A percentile compares a stretch with the other conserved stretches of the same genome.
Conservation (phyloP, 2,113 vertebrate genomes). For the Taurulus bubalis region DNA sequence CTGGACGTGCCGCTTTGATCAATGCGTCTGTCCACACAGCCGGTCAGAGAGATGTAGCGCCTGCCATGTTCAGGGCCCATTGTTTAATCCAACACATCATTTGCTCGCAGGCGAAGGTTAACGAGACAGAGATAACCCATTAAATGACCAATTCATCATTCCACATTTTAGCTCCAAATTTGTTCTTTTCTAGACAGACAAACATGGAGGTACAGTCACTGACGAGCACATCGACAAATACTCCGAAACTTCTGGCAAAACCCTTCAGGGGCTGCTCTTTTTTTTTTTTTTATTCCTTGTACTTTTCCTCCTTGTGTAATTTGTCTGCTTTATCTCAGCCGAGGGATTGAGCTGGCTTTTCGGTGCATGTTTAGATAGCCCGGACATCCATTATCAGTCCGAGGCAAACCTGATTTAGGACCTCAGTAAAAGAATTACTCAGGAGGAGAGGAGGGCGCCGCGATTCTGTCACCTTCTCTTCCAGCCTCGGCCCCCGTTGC, state of each 20-base stretch:
- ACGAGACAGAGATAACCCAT: slow-evolving; percentile 60
- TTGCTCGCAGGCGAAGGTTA: slow-evolving; percentile 70
- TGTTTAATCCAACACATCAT: slow-evolving; percentile 69
- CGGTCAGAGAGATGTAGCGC: slow-evolving; percentile 55
- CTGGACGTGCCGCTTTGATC: slow-evolving; percentile 67
- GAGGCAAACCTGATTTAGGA: slow-evolving; percentile 69
- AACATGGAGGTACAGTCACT: background rate
- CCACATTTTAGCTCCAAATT: slow-evolving; percentile 18
- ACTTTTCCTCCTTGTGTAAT: slow-evolving; percentile 50
- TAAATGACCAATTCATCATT: slow-evolving; percentile 63
- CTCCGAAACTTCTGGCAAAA: slow-evolving; percentile 24
- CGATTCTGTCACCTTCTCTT: slow-evolving; percentile 48
- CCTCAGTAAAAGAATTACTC: slow-evolving; percentile 61
- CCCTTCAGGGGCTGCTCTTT: slow-evolving; percentile 4
- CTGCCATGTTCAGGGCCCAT: slow-evolving; percentile 43
- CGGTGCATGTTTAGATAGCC: slow-evolving; percentile 72
- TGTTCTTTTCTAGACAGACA: slow-evolving; percentile 9
- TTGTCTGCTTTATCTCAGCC: slow-evolving; percentile 66
- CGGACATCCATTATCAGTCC: slow-evolving; percentile 74
- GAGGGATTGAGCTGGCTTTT: slow-evolving; percentile 52
- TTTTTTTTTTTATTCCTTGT: slow-evolving; percentile 11
- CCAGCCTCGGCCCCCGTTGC: slow-evolving; percentile 2
- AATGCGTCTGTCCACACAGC: slow-evolving; percentile 52
- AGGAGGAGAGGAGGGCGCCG: slow-evolving; percentile 29
- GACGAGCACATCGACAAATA: slow-evolving; percentile 10